Conservation (phyloP, 1,140 invertebrate species). For the Drosophila obscura region DNA sequence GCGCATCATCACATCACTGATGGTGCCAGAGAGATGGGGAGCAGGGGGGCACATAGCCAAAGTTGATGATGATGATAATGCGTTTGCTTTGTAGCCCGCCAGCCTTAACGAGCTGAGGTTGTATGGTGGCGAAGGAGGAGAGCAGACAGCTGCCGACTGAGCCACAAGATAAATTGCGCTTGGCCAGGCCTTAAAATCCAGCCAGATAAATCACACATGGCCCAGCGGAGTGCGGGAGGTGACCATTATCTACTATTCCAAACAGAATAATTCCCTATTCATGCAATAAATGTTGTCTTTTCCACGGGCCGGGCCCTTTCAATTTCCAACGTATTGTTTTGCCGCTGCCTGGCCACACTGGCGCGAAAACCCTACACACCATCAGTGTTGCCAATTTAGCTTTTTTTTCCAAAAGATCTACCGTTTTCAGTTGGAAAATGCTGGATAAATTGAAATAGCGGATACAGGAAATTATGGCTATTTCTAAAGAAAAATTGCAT, state of each 20-base stretch:
- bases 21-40: conserved; percentile 9
- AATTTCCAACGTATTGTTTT: conserved; percentile 17
- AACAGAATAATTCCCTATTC: neutral
- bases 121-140: conserved; percentile 9
- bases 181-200: conserved; percentile 56
- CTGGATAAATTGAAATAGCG: too few species aligned
- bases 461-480: too few species aligned
- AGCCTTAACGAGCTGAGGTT: conserved; percentile 64
- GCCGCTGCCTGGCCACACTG: conserved; percentile 53
- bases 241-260: neutral
- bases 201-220: conserved; percentile 48
- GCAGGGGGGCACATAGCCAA: conserved; percentile 5
- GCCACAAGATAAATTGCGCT: conserved; percentile 60
- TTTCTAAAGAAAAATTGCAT: too few species aligned
- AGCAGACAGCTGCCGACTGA: conserved; percentile 24
- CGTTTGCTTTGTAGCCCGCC: conserved; percentile 63
- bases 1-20: conserved; percentile 32
- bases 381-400: neutral
- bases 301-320: conserved; percentile 14
- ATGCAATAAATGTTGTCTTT: conserved; percentile 14
- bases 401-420: too few species aligned
- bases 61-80: conserved; percentile 79
- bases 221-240: neutral
- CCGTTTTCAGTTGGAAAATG: too few species aligned
- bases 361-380: neutral